Percentiles rank a stretch among this genome's conserved stretches.
Conservation (phyloP, 2,888 invertebrate species). For the Encarsia formosa region DNA sequence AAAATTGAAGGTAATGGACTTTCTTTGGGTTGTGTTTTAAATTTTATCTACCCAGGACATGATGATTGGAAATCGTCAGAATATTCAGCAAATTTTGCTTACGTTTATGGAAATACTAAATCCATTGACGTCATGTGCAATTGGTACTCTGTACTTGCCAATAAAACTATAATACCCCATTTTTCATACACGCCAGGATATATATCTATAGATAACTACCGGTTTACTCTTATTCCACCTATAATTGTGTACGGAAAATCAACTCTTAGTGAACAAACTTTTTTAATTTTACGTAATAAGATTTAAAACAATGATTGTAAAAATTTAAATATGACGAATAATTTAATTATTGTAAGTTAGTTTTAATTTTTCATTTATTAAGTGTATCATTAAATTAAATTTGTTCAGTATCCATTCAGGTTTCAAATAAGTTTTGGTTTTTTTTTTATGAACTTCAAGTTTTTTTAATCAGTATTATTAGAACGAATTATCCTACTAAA, state of each 20-base stretch:
- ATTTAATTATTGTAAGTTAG: too few relatives aligned
- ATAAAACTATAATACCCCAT: not conserved
- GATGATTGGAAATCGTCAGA: not conserved
- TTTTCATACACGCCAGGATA: conserved; percentile 1
- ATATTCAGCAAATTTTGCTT: not conserved
- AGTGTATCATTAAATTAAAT: too few relatives aligned
- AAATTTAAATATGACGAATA: too few relatives aligned
- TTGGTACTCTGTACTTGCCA: not conserved
- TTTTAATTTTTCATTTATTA: too few relatives aligned
- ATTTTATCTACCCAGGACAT: not conserved
- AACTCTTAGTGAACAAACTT: not conserved
- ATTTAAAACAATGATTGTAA: too few relatives aligned
- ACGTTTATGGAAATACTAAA: not conserved
- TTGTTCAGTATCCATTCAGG: too few relatives aligned
- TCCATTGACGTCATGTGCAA: not conserved
- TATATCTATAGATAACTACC: not conserved
- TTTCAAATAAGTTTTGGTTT: too few relatives aligned
- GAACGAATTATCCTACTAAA: too few relatives aligned
- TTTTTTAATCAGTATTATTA: too few relatives aligned
- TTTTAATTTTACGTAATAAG: not conserved
- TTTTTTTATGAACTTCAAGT: too few relatives aligned
- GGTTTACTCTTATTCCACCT: not conserved
- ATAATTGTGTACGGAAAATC: not conserved
- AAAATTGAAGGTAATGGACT: not conserved
- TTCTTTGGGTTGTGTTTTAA: not conserved